Evolutionary conservation across 2,113 vertebrate species (phyloP), one percentile per base, ranked within the genome.

Genomic region (Hydropotes inermis): DNA sequence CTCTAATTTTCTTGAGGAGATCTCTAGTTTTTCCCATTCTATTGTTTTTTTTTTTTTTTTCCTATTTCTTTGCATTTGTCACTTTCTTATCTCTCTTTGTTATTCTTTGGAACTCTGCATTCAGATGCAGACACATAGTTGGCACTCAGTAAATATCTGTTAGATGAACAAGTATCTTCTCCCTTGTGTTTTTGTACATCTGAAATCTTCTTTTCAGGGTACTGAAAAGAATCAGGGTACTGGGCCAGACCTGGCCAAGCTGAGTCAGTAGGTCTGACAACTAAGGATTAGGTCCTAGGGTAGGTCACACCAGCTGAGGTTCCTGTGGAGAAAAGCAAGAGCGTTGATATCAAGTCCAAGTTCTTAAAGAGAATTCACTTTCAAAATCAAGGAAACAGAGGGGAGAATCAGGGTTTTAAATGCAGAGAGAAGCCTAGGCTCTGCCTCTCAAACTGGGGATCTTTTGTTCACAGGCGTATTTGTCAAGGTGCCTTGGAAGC

Each of bases 401-500:
- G 33, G 7, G n/a, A 76, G n/a, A 74, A 86, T 25, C 10, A 25
- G 25, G 6, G 11, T 85, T 45, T 92, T 87, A 43, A 52, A 21
- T 57, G 16, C 25, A 16, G 3, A 94, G 17, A 96, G 87, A 87
- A 94, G 8, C 47, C 8, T 70, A 74, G 33, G 7, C 28, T 87
- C 3, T 83, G 3, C 7, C 9, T 94, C 83, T 95, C 50, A 97
- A 94, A 89, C 60, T 54, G 17, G 5, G 81, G 16, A 88, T 16
- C 23, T 91, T 96, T 64, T 97, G 28, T 94, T 96, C 67, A 83
- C 87, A 95, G 96, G 78, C 1, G 23, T 97, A 57, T 95, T 81
- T 79, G 5, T 96, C 55, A 83, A 83, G 60, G n/a, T 83, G 39
- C 78, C 78, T 79, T 6, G 30, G 60, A 96, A 39, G 27, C 86